Base-by-base conservation (phyloP, 2,888 invertebrate species). In the Hylaea fasciaria region DNA sequence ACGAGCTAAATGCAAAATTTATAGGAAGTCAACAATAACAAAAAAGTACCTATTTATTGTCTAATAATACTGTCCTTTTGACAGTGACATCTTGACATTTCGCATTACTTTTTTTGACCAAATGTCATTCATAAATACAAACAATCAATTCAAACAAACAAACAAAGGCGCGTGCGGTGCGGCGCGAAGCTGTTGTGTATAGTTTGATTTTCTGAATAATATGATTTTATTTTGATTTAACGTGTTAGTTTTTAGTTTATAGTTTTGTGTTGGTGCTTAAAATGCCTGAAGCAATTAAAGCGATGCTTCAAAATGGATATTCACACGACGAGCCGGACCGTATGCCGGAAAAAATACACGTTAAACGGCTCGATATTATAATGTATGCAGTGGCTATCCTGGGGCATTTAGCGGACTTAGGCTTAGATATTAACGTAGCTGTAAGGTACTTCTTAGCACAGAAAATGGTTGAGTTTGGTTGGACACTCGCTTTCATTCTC, bases 401-500 rank as follows among this genome's bases (percentile, higher is more conserved):
- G 51, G 95, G 94, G 61, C 95, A 96, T 81, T 89, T 96, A 16
- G 89, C 95, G 49, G 96, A 96, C 81, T 91, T 96, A 43, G 93
- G 93, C 13, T 85, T 95, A 39, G 96, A 96, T 87, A 93, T 95
- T 41, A 95, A 95, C 81, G 87, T 96, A 29, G 95, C 95, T 12
- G 92, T 94, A 64, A 91, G 94, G 76, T 96, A 96, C 78, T 94
- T 93, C 66, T 72, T 93, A 62, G 88, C 90, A 22, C 81, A 84
- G 12, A 91, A 94, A 74, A 85, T 92, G 65, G 86, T 87, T 52
- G 95, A 95, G 82, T 96, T 96, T 76, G 89, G 93, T 22, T 94
- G 95, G 85, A 96, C 96, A 0, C 80, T 95, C 46, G 92, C 92
- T 37, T 95, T 96, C 76, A 95, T 96, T 68, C 87, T 96, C 47